Conservation (phyloP, 2,113 vertebrate genomes). For the Mormyrus iriodes region DNA sequence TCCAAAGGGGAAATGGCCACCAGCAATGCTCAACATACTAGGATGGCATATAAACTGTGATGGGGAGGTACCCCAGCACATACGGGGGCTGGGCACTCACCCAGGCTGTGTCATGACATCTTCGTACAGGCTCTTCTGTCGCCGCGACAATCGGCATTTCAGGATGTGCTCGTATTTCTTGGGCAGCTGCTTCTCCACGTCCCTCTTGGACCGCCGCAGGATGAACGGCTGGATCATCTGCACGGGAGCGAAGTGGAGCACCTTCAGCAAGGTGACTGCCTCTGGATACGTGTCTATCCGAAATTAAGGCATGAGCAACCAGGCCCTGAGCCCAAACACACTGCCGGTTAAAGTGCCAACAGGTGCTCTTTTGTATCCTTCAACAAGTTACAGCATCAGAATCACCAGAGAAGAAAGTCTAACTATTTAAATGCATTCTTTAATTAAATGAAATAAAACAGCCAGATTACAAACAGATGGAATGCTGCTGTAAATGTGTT, state of each 20-base stretch:
- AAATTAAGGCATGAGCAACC: background rate
- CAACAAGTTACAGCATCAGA: background rate
- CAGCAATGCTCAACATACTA: background rate
- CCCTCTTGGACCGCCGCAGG: conserved; percentile 80
- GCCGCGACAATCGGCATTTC: conserved; percentile 79
- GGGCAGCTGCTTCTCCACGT: conserved; percentile 86
- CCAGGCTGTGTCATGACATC: conserved; percentile 80
- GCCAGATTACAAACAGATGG: background rate
- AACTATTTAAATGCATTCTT: background rate
- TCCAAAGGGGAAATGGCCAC: background rate
- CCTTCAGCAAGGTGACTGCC: background rate
- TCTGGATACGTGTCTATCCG: background rate
- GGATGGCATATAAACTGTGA: background rate
- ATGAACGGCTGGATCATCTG: conserved; percentile 91
- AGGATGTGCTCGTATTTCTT: conserved; percentile 88
- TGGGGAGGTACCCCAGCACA: background rate
- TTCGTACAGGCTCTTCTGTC: conserved; percentile 84
- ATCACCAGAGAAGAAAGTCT: background rate
- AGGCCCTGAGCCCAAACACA: background rate
- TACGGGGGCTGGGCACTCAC: conserved; percentile 48
- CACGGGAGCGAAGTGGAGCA: background rate
- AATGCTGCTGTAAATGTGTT: background rate
- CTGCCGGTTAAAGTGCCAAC: background rate
- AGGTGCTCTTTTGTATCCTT: background rate
- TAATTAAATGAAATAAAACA: background rate